Percentiles rank a stretch among this genome's conserved stretches.
Conservation (phyloP, 1,140 invertebrate genomes). For the Arctopsyche grandis region DNA sequence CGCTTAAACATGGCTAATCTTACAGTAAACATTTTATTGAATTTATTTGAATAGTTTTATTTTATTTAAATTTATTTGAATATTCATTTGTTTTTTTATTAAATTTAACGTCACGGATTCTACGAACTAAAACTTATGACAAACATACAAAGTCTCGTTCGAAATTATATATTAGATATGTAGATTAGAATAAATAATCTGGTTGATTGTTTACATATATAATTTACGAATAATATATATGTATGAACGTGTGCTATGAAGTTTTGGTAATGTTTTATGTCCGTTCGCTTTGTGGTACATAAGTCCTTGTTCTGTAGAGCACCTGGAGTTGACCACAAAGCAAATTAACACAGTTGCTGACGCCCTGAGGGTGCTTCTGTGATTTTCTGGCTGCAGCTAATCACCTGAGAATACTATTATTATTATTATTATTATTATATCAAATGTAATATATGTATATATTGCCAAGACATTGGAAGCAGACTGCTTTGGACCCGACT, state of each 20-base stretch:
- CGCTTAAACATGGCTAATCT: no score
- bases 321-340: constrained; percentile 36
- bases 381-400: constrained; percentile 24
- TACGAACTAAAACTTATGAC: no score
- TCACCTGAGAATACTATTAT: constrained; percentile 7
- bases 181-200: no score
- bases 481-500: constrained; percentile 11
- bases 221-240: background rate
- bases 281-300: background rate
- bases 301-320: background rate
- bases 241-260: background rate
- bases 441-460: no score
- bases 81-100: no score
- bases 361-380: background rate
- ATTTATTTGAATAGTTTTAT: no score
- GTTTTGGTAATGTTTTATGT: background rate
- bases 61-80: no score
- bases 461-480: background rate
- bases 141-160: no score
- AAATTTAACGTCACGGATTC: no score
- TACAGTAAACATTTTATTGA: no score
- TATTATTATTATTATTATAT: background rate
- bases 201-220: no score
- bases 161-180: no score
- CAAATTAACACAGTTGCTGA: background rate